A percentile compares a stretch with the other conserved stretches of the same genome.
Evolutionary conservation across 2,113 vertebrate species (phyloP).

Genomic region (Typhlomys cinereus): DNA sequence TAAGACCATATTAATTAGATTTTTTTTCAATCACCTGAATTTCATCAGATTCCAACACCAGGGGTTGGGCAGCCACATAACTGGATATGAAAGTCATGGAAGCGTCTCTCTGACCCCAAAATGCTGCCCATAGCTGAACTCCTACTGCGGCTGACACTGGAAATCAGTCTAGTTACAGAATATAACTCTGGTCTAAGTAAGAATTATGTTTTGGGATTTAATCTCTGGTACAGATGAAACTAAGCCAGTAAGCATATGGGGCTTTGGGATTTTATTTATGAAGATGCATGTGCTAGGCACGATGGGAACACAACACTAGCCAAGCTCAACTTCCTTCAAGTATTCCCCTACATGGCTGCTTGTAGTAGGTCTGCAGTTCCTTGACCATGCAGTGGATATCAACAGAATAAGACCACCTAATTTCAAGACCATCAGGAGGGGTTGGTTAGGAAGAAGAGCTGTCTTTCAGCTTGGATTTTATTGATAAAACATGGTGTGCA

Average conservation of each 20-base stretch:
- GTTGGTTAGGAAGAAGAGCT: conserved; percentile 20
- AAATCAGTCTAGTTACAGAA: not conserved
- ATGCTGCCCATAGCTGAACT: not conserved
- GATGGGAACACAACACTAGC: not conserved
- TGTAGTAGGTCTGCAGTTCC: not conserved
- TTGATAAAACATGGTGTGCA: not conserved
- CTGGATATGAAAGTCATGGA: not conserved
- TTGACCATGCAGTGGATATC: not conserved
- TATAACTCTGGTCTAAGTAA: not conserved
- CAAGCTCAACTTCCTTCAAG: not conserved
- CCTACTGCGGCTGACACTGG: not conserved
- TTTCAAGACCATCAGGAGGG: not conserved
- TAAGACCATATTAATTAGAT: conserved; percentile 76
- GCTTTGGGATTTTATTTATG: not conserved
- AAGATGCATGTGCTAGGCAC: not conserved
- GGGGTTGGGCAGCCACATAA: not conserved
- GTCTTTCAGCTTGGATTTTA: not conserved
- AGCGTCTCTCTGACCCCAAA: conserved; percentile 9
- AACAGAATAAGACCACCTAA: not conserved
- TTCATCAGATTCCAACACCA: conserved; percentile 55
- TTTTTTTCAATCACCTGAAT: conserved; percentile 69
- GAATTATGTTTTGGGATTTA: not conserved
- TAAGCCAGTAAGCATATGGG: conserved; percentile 18
- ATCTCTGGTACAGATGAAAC: not conserved
- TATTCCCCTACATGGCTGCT: not conserved